phyloP scores from a whole-genome alignment of 2,113 vertebrate genomes.

The Paradisaea rubra region DNA sequence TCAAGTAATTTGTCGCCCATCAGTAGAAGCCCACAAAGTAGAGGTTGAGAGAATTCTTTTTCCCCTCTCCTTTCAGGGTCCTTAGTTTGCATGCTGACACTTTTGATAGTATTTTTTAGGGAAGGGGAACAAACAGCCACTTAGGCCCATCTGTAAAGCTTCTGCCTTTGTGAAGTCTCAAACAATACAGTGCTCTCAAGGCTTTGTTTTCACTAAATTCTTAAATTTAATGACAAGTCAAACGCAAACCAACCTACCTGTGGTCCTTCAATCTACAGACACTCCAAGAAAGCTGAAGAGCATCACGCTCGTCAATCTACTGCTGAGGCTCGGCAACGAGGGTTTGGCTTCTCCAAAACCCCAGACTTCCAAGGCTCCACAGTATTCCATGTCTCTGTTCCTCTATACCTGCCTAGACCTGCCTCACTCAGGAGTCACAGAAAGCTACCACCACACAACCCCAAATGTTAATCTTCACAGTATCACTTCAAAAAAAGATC shows the following conservation, averaged over 20 bases:
- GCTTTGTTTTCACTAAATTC: background rate
- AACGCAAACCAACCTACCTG: background rate
- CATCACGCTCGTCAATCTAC: background rate
- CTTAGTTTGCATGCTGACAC: background rate
- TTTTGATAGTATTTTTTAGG: background rate
- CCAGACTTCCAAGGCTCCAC: background rate
- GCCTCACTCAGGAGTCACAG: background rate
- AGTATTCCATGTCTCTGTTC: background rate
- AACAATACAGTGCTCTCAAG: background rate
- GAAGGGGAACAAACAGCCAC: background rate
- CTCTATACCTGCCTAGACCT: background rate
- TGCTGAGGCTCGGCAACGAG: background rate
- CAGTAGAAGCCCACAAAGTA: background rate
- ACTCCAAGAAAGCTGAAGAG: background rate
- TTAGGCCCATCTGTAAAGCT: background rate
- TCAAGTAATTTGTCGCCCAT: background rate
- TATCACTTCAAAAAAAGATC: background rate
- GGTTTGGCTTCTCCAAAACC: background rate
- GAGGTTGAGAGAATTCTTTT: background rate
- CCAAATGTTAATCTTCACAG: background rate
- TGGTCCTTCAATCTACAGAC: background rate
- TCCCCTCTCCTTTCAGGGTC: background rate
- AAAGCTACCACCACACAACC: background rate
- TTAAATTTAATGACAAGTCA: background rate
- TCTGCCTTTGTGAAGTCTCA: background rate